Conservation (phyloP, 2,797 vertebrate species). For the Leptoclinus maculatus region DNA sequence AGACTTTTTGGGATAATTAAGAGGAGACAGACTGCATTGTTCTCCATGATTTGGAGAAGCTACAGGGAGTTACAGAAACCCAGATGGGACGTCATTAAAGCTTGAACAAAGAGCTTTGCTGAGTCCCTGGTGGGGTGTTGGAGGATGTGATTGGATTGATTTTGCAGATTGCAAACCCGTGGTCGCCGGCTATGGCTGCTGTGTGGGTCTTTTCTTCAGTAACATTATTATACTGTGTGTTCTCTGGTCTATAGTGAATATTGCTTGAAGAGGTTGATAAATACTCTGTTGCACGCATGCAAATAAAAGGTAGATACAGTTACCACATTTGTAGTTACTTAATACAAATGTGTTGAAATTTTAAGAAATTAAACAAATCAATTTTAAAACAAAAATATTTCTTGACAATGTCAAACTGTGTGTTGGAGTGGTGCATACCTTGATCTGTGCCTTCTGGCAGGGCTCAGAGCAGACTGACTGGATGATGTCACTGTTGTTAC, state of each 20-base stretch:
- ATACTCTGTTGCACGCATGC: neutral
- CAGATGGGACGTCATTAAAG: constrained; percentile 66
- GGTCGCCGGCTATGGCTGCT: constrained; percentile 37
- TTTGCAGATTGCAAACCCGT: constrained; percentile 37
- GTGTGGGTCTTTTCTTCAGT: constrained; percentile 39
- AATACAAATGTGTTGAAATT: neutral
- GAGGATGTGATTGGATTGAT: constrained; percentile 36
- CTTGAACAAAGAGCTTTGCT: constrained; percentile 45
- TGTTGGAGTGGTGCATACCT: constrained; percentile 81
- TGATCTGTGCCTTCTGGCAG: constrained; percentile 97
- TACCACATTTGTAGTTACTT: neutral
- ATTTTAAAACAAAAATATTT: neutral
- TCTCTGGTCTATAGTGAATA: neutral
- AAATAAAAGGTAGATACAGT: neutral
- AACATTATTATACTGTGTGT: neutral
- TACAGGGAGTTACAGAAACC: constrained; percentile 26
- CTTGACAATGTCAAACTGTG: neutral
- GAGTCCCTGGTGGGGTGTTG: constrained; percentile 32
- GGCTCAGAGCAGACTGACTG: constrained; percentile 97
- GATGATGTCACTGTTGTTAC: constrained; percentile 90
- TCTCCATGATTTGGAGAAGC: constrained; percentile 31
- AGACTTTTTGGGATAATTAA: constrained; percentile 30
- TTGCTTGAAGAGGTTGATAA: neutral
- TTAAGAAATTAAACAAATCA: neutral
- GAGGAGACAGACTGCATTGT: constrained; percentile 36